Base-by-base conservation (phyloP, 1,140 invertebrate genomes). In the Chrysoperla carnea region DNA sequence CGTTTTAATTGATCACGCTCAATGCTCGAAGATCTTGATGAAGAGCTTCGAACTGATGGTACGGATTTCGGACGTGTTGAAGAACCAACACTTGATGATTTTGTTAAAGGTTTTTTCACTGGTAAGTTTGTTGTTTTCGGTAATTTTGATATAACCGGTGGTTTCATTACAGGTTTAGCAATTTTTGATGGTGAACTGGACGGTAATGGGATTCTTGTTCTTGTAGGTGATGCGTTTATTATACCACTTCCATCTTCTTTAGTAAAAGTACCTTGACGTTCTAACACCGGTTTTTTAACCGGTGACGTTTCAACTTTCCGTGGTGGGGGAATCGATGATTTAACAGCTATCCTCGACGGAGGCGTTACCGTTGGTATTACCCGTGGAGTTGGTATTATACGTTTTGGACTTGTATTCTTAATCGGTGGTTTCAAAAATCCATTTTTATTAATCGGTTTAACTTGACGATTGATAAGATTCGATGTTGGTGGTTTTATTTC, bases 251-350 rank as follows among this genome's bases (percentile, higher is more conserved):
- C 63, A 48, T 84, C 79, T 47, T 89, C 84, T 60, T 89, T 89
- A 0, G 83, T 84, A 55, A 91, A 91, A 0, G 87, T 91, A 15
- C 83, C 84, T 58, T 91, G 85, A 33, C 86, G 70, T 40, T 82
- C 78, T 7, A 81, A 53, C 1, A 73, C 63, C 40, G 60, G 62
- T 45, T 56, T 61, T 23, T 23, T 23, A 5, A 5, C 2, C 46
- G 37, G 50, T 43, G 43, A 15, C 41, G 56, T 11, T 29, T 47
- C 27, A 41, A 56, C 8, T 51, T 29, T 42, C 38, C 23, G 23
- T 11, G n/a, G 29, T 23, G 9, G 54, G 55, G 2, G 55, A 54
- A 23, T 23, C 17, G 17, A 23, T 23, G 17, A 46, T 51, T 54
- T 37, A 51, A 57, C 0, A 55, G 53, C 29, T 52, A 38, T 6